phyloP scores from a whole-genome alignment of 2,888 invertebrate genomes.

The Apodemia mormo region DNA sequence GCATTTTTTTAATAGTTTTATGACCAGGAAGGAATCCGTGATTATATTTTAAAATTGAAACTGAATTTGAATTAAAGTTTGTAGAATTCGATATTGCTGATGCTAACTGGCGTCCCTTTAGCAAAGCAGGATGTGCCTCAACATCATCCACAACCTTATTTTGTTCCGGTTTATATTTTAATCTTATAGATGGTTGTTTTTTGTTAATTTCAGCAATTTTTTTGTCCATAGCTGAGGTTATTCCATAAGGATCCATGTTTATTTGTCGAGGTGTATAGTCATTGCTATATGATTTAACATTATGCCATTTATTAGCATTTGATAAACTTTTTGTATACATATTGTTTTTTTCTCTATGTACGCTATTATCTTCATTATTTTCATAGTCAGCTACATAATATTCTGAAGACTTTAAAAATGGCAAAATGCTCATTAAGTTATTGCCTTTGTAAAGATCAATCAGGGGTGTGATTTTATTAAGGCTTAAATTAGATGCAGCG shows the following conservation, averaged over 20 bases:
- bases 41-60: conserved; percentile 63
- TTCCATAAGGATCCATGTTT: conserved; percentile 45
- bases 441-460: conserved; percentile 43
- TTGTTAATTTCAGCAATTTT: conserved; percentile 46
- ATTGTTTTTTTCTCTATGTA: conserved; percentile 39
- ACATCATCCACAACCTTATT: conserved; percentile 44
- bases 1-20: conserved; percentile 36
- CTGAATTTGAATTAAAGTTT: conserved; percentile 45
- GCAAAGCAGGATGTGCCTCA: conserved; percentile 41
- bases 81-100: conserved; percentile 56
- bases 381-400: conserved; percentile 48
- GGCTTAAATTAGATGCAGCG: conserved; percentile 33
- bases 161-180: conserved; percentile 55
- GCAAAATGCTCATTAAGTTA: conserved; percentile 53
- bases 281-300: conserved; percentile 63
- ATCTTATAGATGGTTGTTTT: conserved; percentile 49
- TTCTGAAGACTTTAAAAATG: conserved; percentile 63
- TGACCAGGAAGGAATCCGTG: conserved; percentile 56
- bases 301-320: conserved; percentile 64
- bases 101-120: conserved; percentile 55
- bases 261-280: conserved; percentile 59
- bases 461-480: conserved; percentile 37
- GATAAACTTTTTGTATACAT: conserved; percentile 57
- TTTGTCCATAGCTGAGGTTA: conserved; percentile 39
- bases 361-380: conserved; percentile 36